Evolutionary conservation across 1,140 invertebrate species (phyloP).

Genomic region (Achatina immaculata): DNA sequence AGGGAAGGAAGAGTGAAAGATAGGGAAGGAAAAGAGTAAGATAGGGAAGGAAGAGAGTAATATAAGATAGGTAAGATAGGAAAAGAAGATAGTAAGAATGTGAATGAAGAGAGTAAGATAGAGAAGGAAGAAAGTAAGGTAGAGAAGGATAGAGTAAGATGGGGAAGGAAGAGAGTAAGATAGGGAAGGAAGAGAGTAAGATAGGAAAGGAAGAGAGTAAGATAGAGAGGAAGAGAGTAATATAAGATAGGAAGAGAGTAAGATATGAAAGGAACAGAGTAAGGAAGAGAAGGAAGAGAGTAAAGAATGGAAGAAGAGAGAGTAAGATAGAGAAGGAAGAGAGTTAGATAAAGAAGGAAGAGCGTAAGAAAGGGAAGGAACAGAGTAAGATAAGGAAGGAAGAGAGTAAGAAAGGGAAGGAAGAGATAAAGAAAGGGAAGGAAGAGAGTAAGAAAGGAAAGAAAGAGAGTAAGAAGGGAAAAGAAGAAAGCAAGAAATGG

Average conservation of each 20-base stretch:
- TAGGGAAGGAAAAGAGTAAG: not conserved
- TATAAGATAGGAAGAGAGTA: not conserved
- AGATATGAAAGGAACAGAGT: not conserved
- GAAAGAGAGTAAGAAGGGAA: not conserved
- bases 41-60: not conserved
- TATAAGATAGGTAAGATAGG: not conserved
- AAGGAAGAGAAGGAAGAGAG: not conserved
- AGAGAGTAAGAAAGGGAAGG: not conserved
- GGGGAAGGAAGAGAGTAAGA: not conserved
- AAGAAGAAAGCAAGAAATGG: constrained; percentile 6
- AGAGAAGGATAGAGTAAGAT: not conserved
- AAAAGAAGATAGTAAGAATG: not conserved
- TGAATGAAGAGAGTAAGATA: too few relatives aligned
- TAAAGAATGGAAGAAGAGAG: not conserved
- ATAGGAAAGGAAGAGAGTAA: not conserved
- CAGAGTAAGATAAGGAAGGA: constrained; percentile 3
- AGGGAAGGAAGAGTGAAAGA: not conserved
- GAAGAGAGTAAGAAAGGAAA: not conserved
- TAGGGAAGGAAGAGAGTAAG: not conserved
- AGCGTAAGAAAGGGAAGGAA: not conserved
- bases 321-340: not conserved
- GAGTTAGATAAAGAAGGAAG: not conserved
- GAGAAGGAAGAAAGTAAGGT: not conserved
- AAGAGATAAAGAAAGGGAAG: not conserved
- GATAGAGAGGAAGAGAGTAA: not conserved